These are phyloP conservation scores for Daphoenositta chrysoptera DNA, from an alignment of 2,113 vertebrate genomes.

Conservation along the genomic window DNA sequence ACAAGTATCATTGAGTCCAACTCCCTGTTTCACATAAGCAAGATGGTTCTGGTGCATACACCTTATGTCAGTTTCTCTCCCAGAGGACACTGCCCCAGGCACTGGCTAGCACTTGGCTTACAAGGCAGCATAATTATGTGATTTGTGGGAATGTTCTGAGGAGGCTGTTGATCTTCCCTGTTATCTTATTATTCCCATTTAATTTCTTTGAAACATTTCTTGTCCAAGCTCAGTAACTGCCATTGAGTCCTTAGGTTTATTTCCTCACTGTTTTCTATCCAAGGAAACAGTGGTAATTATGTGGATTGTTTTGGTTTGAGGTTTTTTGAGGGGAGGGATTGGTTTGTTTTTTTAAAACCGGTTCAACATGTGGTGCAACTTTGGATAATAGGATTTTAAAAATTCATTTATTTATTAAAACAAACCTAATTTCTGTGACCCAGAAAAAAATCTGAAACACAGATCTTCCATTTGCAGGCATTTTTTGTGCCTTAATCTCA, in stretches of 20 bases:
- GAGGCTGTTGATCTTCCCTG: neutral
- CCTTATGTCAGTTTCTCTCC: neutral
- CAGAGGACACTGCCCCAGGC: neutral
- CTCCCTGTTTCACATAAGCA: neutral
- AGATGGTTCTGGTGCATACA: neutral
- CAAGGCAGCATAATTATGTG: neutral
- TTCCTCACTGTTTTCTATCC: neutral
- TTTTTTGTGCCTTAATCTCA: neutral
- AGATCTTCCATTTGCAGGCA: neutral
- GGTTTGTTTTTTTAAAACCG: neutral
- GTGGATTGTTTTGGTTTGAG: neutral
- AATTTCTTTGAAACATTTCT: neutral
- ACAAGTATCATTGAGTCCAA: neutral
- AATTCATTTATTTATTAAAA: neutral
- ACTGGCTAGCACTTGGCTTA: neutral
- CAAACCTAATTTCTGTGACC: neutral
- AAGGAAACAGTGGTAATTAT: neutral
- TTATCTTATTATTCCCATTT: neutral
- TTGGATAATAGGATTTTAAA: neutral
- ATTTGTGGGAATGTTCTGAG: neutral
- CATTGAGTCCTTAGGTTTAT: neutral
- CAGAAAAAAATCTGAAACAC: neutral
- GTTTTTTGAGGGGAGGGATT: rapidly evolving
- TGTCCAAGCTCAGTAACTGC: neutral
- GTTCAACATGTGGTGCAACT: neutral